Evolutionary conservation across 2,113 vertebrate species (phyloP).

Genomic region (Neodon shergylaensis): DNA sequence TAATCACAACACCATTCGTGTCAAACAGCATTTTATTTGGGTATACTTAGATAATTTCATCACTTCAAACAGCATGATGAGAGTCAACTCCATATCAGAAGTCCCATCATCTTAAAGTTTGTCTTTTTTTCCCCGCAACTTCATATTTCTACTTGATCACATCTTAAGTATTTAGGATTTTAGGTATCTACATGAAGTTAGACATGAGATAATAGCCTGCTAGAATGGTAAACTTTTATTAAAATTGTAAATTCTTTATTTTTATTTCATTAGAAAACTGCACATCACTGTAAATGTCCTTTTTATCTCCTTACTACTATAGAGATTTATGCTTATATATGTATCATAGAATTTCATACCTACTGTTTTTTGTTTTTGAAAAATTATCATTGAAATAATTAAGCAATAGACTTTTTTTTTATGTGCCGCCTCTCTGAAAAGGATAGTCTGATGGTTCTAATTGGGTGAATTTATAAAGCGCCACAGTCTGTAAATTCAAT

Average conservation of each 20-base stretch:
- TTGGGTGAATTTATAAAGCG: not conserved
- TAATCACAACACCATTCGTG: slow-evolving; percentile 50
- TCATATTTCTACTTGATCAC: not conserved
- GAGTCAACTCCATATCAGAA: slow-evolving; percentile 50
- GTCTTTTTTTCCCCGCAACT: not conserved
- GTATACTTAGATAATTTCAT: not conserved
- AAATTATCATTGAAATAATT: not conserved
- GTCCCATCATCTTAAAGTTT: not conserved
- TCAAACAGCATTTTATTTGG: slow-evolving; percentile 47
- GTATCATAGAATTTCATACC: not conserved
- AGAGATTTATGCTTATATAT: not conserved
- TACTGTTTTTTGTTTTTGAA: not conserved
- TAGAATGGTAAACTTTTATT: not conserved
- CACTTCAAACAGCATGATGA: slow-evolving; percentile 36
- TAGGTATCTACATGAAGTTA: slow-evolving; percentile 3
- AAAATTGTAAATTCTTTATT: slow-evolving; percentile 33
- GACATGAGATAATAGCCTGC: not conserved
- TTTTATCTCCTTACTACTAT: not conserved
- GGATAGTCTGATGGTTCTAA: not conserved
- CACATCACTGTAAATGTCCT: not conserved
- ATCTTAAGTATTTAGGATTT: slow-evolving; percentile 34
- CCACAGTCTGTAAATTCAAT: not conserved
- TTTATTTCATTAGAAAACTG: not conserved
- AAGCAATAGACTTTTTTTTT: not conserved
- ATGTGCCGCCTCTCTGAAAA: rapidly evolving